phyloP scores from a whole-genome alignment of 2,888 invertebrate species.

The Drosophila formosana region DNA sequence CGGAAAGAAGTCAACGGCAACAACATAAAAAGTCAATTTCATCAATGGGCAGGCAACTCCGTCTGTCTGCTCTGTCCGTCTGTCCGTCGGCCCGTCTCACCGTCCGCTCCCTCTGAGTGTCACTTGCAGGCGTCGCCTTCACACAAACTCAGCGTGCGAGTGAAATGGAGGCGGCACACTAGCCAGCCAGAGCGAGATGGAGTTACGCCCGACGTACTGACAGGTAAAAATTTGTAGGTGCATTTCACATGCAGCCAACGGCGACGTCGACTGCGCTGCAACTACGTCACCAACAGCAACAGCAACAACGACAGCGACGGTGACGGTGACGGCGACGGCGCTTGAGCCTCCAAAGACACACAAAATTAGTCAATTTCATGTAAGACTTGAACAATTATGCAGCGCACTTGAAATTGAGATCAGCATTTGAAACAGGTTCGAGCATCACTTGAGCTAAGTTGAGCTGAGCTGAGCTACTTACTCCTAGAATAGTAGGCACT shows the following conservation, averaged over 20 bases:
- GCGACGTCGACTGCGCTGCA: constrained; percentile 41
- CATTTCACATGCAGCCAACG: constrained; percentile 52
- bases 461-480: constrained; percentile 28
- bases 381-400: constrained; percentile 63
- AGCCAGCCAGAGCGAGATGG: constrained; percentile 25
- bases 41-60: constrained; percentile 77
- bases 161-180: constrained; percentile 7
- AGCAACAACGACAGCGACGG: constrained; percentile 8
- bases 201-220: constrained; percentile 49
- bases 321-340: constrained; percentile 24
- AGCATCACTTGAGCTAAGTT: constrained; percentile 37
- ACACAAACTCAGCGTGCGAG: constrained; percentile 47
- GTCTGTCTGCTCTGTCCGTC: constrained; percentile 16
- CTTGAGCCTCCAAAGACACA: constrained; percentile 27
- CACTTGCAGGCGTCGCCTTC: constrained; percentile 72
- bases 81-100: constrained; percentile 12
- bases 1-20: constrained; percentile 71
- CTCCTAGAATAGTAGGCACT: constrained; percentile 60
- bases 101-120: constrained; percentile 49
- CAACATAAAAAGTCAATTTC: constrained; percentile 83
- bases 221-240: constrained; percentile 79
- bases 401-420: constrained; percentile 49
- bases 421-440: constrained; percentile 65
- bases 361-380: constrained; percentile 82
- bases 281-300: constrained; percentile 4